Base-by-base conservation (phyloP, 2,113 vertebrate species). In the Psittacus erithacus region DNA sequence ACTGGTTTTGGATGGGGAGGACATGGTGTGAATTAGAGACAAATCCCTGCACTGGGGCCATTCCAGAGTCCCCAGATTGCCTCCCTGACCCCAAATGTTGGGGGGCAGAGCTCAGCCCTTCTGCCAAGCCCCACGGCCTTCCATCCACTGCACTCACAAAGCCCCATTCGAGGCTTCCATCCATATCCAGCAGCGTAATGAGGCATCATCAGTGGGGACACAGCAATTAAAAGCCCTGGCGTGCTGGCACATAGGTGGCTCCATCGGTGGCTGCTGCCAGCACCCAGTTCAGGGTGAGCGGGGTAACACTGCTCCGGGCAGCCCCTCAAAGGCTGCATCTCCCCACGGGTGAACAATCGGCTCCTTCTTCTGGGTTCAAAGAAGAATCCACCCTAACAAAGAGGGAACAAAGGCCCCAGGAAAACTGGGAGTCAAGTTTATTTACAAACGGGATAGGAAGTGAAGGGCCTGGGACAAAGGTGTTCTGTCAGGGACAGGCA, bases 401-500 rank as follows among this genome's bases (percentile, higher is more conserved):
- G 39, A n/a, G 74, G n/a, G 76, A 86, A 92, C n/a, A 69, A 82
- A 88, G 44, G 89, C 50, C 79, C n/a, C 82, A 24, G 50, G 17
- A 85, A 90, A 88, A 76, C 33, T 2, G 55, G 50, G 95, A 96
- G 93, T 96, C 94, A 95, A 88, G 90, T 96, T 95, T 94, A 94
- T 96, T 96, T 93, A 90, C 95, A 92, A 93, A 94, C 64, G 6
- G 87, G 38, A 18, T 84, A 60, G 43, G 89, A 92, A 95, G 85
- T 59, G 88, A 95, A 97, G 96, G 88, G 92, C 86, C 27, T 2
- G 20, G 65, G 86, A 96, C 95, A 96, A 96, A 96, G 96, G 90
- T 92, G 95, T 96, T 96, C 93, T 90, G 80, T 96, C 92, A 95
- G 86, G 95, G 88, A 86, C 81, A 73, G 88, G 84, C 94, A 97